Evolutionary conservation across 1,140 invertebrate genomes (phyloP).

Genomic region (Temnothorax longispinosus): DNA sequence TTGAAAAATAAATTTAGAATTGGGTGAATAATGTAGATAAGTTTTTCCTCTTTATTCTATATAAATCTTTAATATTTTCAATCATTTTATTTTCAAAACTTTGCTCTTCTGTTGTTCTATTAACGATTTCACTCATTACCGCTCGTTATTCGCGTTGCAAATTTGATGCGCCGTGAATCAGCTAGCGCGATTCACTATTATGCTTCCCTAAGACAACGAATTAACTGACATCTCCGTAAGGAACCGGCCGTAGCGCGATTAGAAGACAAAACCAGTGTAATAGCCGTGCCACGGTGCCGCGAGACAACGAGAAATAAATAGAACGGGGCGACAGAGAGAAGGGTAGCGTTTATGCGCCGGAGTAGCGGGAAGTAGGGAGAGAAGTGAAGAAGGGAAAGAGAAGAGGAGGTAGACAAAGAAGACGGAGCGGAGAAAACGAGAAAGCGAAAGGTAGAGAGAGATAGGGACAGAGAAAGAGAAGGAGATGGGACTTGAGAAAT

Average conservation of each 20-base stretch:
- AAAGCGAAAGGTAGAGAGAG: background rate
- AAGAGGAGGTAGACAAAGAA: constrained; percentile 1
- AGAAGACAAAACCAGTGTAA: constrained; percentile 60
- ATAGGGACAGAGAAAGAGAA: constrained; percentile 11
- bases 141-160: constrained; percentile 24
- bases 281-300: constrained; percentile 32
- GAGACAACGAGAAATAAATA: constrained; percentile 54
- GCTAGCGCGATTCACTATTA: constrained; percentile 13
- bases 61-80: background rate
- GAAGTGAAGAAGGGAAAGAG: constrained; percentile 25
- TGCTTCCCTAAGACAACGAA: constrained; percentile 32
- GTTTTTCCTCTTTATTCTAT: background rate
- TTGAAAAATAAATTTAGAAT: background rate
- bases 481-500: constrained; percentile 56
- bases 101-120: background rate
- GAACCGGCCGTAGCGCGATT: constrained; percentile 39
- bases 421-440: background rate
- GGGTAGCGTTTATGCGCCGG: constrained; percentile 11
- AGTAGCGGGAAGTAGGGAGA: background rate
- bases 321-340: constrained; percentile 13
- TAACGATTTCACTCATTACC: background rate
- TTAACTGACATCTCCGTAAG: constrained; percentile 52
- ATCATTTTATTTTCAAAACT: background rate
- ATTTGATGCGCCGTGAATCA: constrained; percentile 43
- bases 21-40: background rate